phyloP scores from a whole-genome alignment of 2,113 vertebrate genomes.

The Amazona vittata region DNA sequence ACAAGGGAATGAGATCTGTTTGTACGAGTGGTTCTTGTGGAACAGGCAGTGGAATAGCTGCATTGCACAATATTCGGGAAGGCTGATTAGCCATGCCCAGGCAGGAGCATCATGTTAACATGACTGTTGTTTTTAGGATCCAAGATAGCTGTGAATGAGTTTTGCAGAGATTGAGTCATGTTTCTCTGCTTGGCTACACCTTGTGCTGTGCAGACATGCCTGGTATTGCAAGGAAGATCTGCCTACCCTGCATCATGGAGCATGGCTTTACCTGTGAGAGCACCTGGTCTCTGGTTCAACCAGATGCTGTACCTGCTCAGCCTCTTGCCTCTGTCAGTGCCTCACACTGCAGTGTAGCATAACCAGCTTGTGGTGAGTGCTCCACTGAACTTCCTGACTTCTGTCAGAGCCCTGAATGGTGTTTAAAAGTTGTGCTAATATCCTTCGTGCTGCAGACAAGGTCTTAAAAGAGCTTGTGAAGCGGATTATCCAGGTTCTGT shows the following conservation, averaged over 20 bases:
- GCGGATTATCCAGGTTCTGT: neutral
- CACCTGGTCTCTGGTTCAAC: neutral
- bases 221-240: neutral
- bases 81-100: neutral
- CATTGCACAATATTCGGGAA: neutral
- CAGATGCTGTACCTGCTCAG: neutral
- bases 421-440: neutral
- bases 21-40: neutral
- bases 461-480: neutral
- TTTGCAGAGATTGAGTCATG: neutral
- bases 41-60: neutral
- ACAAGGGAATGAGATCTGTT: neutral
- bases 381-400: neutral
- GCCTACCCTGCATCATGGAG: neutral
- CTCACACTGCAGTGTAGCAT: neutral
- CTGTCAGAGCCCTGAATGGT: neutral
- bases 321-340: neutral
- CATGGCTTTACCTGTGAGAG: fast-evolving
- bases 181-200: neutral
- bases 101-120: neutral
- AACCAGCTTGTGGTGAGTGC: fast-evolving
- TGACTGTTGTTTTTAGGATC: constrained; percentile 5
- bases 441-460: neutral
- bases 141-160: neutral
- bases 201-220: neutral